These are phyloP conservation scores for Taurulus bubalis DNA, from an alignment of 2,113 vertebrate species.

Conservation along the genomic window DNA sequence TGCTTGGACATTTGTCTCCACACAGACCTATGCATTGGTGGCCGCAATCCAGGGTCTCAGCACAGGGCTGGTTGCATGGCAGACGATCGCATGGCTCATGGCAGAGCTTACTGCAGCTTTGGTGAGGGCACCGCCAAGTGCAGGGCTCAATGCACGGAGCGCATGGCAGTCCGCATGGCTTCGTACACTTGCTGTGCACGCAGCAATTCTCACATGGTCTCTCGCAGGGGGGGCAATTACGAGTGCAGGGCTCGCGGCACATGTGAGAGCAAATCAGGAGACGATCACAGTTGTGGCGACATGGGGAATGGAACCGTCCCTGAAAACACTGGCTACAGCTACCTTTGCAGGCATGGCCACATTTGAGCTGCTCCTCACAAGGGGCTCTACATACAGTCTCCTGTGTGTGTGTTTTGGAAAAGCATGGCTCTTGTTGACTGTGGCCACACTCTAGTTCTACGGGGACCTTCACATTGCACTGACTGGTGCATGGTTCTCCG, in stretches of 20 bases:
- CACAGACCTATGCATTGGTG: conserved; percentile 92
- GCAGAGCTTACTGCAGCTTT: conserved; percentile 89
- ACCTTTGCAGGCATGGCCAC: conserved; percentile 89
- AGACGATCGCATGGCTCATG: conserved; percentile 90
- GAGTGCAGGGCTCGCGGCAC: conserved; percentile 88
- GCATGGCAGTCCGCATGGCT: conserved; percentile 87
- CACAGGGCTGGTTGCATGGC: conserved; percentile 87
- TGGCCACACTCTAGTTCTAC: conserved; percentile 88
- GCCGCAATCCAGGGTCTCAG: conserved; percentile 83
- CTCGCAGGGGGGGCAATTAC: conserved; percentile 87
- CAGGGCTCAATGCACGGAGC: conserved; percentile 90
- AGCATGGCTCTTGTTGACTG: conserved; percentile 82
- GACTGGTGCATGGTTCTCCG: conserved; percentile 80
- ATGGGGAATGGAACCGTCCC: conserved; percentile 88
- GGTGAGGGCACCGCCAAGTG: conserved; percentile 89
- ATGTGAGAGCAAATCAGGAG: conserved; percentile 90
- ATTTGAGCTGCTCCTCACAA: conserved; percentile 84
- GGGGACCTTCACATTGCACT: conserved; percentile 79
- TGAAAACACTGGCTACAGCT: conserved; percentile 87
- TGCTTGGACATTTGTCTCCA: conserved; percentile 91
- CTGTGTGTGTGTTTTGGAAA: conserved; percentile 14
- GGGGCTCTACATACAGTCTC: conserved; percentile 69
- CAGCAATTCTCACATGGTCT: conserved; percentile 88
- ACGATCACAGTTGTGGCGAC: conserved; percentile 80
- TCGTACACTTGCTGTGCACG: conserved; percentile 89